These are phyloP conservation scores for Bos javanicus DNA, from an alignment of 2,113 vertebrate genomes.

Conservation along the genomic window DNA sequence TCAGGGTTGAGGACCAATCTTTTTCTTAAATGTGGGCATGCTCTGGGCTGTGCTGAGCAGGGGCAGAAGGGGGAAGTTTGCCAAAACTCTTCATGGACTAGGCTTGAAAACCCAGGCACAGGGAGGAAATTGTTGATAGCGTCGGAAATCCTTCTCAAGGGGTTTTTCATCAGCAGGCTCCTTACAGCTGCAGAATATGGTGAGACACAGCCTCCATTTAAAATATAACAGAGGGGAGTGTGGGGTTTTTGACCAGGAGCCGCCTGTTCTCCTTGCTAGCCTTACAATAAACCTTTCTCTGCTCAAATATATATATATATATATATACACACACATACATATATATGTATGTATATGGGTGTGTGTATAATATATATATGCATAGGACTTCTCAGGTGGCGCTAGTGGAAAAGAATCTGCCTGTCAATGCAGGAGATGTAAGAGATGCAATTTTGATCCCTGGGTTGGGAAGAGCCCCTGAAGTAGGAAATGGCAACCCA, in stretches of 20 bases:
- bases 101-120: neutral
- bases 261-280: neutral
- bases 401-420: neutral
- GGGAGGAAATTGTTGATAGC: neutral
- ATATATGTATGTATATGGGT: neutral
- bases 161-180: neutral
- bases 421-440: neutral
- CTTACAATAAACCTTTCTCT: neutral
- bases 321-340: too few species aligned
- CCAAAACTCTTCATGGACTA: neutral
- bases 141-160: neutral
- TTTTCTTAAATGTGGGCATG: neutral
- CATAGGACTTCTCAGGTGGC: neutral
- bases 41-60: neutral
- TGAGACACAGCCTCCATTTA: neutral
- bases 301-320: neutral
- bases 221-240: neutral
- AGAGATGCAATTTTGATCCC: neutral
- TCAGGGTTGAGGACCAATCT: constrained; percentile 3
- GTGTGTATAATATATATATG: neutral
- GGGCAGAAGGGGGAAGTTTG: neutral
- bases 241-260: neutral
- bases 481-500: neutral
- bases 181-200: neutral
- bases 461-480: neutral